Percentiles rank a stretch among this genome's conserved stretches.
Evolutionary conservation across 2,113 vertebrate genomes (phyloP).

Genomic region (Brachypteracias leptosomus): DNA sequence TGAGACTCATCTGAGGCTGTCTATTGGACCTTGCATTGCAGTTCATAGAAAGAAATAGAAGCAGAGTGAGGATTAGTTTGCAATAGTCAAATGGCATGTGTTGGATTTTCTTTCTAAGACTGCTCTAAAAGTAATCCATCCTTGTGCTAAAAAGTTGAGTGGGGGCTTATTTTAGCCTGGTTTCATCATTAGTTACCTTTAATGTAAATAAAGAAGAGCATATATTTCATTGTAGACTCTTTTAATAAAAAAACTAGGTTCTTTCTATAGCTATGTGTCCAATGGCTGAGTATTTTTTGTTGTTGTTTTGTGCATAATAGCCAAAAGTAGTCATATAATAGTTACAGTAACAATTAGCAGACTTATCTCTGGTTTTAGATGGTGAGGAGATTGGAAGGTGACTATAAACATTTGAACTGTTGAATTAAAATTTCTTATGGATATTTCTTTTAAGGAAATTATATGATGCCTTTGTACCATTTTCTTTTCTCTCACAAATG

Average conservation of each 20-base stretch:
- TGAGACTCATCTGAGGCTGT: conserved; percentile 67
- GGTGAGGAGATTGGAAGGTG: background rate
- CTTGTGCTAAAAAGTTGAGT: conserved; percentile 37
- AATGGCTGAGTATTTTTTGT: background rate
- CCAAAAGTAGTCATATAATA: background rate
- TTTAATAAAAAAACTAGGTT: conserved; percentile 2
- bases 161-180: conserved; percentile 30
- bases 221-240: conserved; percentile 16
- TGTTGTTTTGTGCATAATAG: background rate
- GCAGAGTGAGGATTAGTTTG: conserved; percentile 74
- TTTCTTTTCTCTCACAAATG: background rate
- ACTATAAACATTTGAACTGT: background rate
- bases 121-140: conserved; percentile 5
- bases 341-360: background rate
- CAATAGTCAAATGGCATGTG: conserved; percentile 77
- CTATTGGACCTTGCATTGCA: conserved; percentile 59
- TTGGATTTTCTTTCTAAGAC: conserved; percentile 69
- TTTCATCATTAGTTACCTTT: conserved; percentile 30
- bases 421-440: background rate
- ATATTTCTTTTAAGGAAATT: background rate
- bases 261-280: background rate
- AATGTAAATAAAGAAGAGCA: background rate
- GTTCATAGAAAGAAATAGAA: conserved; percentile 69
- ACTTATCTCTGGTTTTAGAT: background rate
- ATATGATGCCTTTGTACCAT: background rate